Percentiles rank a stretch among this genome's conserved stretches.
Evolutionary conservation across 2,888 invertebrate species (phyloP).

Genomic region (Drosophila greeni): DNA sequence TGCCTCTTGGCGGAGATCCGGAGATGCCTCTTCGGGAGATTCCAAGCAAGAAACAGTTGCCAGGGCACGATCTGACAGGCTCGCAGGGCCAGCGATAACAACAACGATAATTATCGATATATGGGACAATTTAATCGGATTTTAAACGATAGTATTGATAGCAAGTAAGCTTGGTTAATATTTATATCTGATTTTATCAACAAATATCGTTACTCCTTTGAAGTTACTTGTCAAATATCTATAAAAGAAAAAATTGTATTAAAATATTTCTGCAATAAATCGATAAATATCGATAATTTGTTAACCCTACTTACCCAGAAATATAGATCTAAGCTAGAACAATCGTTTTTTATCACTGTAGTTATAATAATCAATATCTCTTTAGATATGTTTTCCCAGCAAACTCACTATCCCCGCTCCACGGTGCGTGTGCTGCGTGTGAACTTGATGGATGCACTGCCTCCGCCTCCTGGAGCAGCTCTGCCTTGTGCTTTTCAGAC

Average conservation of each 20-base stretch:
- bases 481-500: not conserved
- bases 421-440: slow-evolving; percentile 59
- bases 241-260: too few species aligned
- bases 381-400: not conserved
- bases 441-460: slow-evolving; percentile 71
- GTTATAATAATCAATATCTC: not conserved
- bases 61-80: not conserved
- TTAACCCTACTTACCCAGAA: not conserved
- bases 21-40: slow-evolving; percentile 37
- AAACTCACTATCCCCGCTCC: not conserved
- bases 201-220: not conserved
- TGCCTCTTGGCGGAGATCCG: slow-evolving; percentile 58
- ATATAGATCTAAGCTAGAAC: not conserved
- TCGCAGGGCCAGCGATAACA: not conserved
- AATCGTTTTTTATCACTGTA: too few species aligned
- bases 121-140: not conserved
- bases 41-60: slow-evolving; percentile 22
- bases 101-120: not conserved
- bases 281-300: too few species aligned
- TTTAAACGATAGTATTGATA: not conserved
- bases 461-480: slow-evolving; percentile 47
- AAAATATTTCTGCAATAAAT: too few species aligned
- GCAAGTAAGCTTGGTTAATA: too few species aligned
- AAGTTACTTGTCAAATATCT: too few species aligned
- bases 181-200: not conserved